Base-by-base conservation (phyloP, 2,888 invertebrate genomes). In the Branchellion lobata region DNA sequence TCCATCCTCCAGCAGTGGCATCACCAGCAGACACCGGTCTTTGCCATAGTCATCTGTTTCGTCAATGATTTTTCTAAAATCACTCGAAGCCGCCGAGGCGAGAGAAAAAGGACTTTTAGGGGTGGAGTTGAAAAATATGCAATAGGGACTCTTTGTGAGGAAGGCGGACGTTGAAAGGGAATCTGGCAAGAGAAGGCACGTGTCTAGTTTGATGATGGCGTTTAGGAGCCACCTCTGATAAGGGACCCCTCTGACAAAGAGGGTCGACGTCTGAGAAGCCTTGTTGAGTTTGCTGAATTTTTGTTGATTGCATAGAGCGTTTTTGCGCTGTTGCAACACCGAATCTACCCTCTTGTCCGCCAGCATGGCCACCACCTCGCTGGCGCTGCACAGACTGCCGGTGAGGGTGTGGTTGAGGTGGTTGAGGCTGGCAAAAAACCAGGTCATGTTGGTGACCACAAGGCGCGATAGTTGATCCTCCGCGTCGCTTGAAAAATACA, bases 171-270 rank as follows among this genome's bases (percentile, higher is more conserved):
- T 77, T 27, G 77, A 33, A 65, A 47, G 34, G 8, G 53, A 1
- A n/a, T 81, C 80, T 24, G 65, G 69, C 8, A 81, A 51, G 21
- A 81, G 80, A 21, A 83, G 81, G 75, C 83, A 82, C 51, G 82
- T 76, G 33, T 83, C 82, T n/a, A 83, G 79, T 36, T 81, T 75
- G 61, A 82, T 81, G 14, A 83, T 80, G 40, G 83, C 83, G 2
- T 81, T 80, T 61, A 83, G 80, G n/a, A 83, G 80, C 83, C 83
- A 83, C 21, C 81, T 78, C 29, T 82, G 79, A 75, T 83, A 82
- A 24, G 81, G 57, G 1, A 81, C 29, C 29, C 74, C 51, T n/a
- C 33, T 29, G n/a, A 18, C 18, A 36, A 33, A 57, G 31, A 77
- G 61, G 0, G 65, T 34, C 14, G 65, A 34, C 18, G 36, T 77